These are phyloP conservation scores for Dicroscelio sp. DNA, from an alignment of 2,888 invertebrate genomes.

Conservation along the genomic window DNA sequence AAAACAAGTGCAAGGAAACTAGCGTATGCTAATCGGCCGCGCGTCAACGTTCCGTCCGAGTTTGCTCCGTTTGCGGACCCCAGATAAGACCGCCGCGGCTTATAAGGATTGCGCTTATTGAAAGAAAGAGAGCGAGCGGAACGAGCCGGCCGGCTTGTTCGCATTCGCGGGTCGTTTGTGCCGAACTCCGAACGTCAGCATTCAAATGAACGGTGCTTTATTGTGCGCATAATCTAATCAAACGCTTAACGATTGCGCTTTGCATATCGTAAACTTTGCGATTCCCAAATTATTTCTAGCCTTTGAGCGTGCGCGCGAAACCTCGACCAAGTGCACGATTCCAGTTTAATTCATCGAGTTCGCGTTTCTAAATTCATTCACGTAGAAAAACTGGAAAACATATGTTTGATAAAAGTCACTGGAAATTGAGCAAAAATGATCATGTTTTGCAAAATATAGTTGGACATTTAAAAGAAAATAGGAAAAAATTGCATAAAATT, in stretches of 20 bases:
- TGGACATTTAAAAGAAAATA: too few relatives aligned
- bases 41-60: constrained; percentile 84
- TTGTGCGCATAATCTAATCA: constrained; percentile 57
- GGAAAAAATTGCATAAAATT: too few relatives aligned
- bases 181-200: constrained; percentile 64
- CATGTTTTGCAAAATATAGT: too few relatives aligned
- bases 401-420: too few relatives aligned
- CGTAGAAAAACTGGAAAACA: too few relatives aligned
- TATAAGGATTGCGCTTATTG: constrained; percentile 76
- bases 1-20: constrained; percentile 83
- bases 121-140: constrained; percentile 50
- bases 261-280: neutral
- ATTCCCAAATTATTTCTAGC: too few relatives aligned
- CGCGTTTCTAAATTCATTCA: too few relatives aligned
- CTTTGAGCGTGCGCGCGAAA: too few relatives aligned
- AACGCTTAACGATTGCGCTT: constrained; percentile 14
- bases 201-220: constrained; percentile 74
- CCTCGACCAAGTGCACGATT: too few relatives aligned
- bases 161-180: constrained; percentile 68
- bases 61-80: constrained; percentile 84
- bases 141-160: constrained; percentile 31
- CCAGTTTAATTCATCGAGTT: too few relatives aligned
- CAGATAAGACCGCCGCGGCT: constrained; percentile 70
- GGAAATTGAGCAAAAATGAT: too few relatives aligned
- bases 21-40: constrained; percentile 88